A percentile compares a stretch with the other conserved stretches of the same genome.
phyloP scores from a whole-genome alignment of 2,888 invertebrate genomes.

The Sinelater perroti region DNA sequence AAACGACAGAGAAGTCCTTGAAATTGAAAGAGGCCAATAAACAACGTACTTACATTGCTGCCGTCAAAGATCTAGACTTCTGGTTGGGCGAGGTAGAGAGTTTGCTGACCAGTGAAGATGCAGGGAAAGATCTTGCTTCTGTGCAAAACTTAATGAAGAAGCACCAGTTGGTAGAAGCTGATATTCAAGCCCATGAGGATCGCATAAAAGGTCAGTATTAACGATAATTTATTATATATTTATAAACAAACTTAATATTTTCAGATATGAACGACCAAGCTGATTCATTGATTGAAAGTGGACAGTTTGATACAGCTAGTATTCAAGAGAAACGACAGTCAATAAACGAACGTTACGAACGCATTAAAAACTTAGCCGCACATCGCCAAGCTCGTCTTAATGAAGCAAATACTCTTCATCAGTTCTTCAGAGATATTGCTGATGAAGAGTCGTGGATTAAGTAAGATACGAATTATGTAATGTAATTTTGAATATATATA shows the following conservation, averaged over 20 bases:
- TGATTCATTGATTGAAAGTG: conserved; percentile 93
- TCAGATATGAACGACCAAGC: conserved; percentile 94
- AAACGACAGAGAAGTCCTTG: conserved; percentile 97
- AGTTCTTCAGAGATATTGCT: conserved; percentile 99
- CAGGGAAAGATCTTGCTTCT: conserved; percentile 96
- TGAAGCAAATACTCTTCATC: conserved; percentile 97
- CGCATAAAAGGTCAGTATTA: conserved; percentile 75
- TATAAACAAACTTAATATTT: conserved; percentile 42
- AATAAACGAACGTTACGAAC: conserved; percentile 96
- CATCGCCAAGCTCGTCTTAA: conserved; percentile 91
- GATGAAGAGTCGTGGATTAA: conserved; percentile 99
- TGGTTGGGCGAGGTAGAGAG: conserved; percentile 99
- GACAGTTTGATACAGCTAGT: conserved; percentile 96
- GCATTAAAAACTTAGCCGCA: conserved; percentile 90
- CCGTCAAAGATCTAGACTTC: conserved; percentile 99
- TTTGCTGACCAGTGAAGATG: conserved; percentile 93
- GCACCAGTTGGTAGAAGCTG: conserved; percentile 97
- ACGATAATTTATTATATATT: neutral
- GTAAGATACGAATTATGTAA: too few relatives aligned
- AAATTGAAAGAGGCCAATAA: conserved; percentile 99
- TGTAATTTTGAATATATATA: too few relatives aligned
- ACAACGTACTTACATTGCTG: conserved; percentile 98
- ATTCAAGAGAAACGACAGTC: conserved; percentile 94
- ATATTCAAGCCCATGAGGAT: conserved; percentile 96
- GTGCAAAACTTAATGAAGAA: conserved; percentile 99